Evolutionary conservation across 2,113 vertebrate genomes (phyloP).

Genomic region (Ciconia boyciana): DNA sequence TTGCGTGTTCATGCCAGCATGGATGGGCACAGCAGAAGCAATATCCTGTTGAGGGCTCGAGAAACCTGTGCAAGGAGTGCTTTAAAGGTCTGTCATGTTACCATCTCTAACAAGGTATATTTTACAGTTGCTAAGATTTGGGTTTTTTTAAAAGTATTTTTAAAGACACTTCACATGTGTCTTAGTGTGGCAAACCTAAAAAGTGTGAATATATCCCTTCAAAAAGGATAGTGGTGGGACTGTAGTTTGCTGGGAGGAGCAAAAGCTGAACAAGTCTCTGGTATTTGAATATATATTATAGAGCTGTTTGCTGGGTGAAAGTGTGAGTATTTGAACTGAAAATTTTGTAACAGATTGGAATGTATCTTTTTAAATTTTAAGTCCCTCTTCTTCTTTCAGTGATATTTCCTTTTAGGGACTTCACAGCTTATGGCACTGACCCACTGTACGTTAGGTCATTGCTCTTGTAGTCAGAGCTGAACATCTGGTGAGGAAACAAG

Average conservation of each 20-base stretch:
- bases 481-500: background rate
- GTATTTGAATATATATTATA: background rate
- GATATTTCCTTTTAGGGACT: background rate
- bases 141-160: background rate
- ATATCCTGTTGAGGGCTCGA: background rate
- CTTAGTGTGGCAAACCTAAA: background rate
- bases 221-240: background rate
- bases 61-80: background rate
- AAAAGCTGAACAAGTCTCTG: background rate
- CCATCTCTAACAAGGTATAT: background rate
- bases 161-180: background rate
- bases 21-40: background rate
- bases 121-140: background rate
- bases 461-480: background rate
- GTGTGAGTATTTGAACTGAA: background rate
- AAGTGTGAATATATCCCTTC: background rate
- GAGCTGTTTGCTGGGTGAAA: background rate
- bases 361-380: background rate
- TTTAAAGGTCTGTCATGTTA: background rate
- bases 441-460: background rate
- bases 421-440: background rate
- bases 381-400: background rate
- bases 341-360: background rate
- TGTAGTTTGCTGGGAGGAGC: background rate
- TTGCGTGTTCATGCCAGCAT: background rate